Evolutionary conservation across 1,140 invertebrate genomes (phyloP).

Genomic region (Lepeophtheirus salmonis): DNA sequence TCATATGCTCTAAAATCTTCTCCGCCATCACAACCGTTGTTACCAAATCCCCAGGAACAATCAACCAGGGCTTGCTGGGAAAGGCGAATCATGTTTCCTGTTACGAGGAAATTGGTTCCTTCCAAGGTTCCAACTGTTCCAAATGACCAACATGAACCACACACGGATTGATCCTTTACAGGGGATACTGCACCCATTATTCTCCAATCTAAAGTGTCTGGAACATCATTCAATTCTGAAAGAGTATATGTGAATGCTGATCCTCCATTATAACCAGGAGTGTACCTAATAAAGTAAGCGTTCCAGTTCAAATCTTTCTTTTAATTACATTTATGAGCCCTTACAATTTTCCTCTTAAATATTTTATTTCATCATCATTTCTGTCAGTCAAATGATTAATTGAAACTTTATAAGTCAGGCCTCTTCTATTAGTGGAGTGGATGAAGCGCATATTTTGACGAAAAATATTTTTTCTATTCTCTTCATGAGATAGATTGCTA

Average conservation of each 20-base stretch:
- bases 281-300: slow-evolving; percentile 21
- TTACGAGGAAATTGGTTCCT: slow-evolving; percentile 69
- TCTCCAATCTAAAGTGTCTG: slow-evolving; percentile 66
- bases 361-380: slow-evolving; percentile 51
- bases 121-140: slow-evolving; percentile 73
- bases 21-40: slow-evolving; percentile 91
- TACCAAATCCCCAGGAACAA: slow-evolving; percentile 86
- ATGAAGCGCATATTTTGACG: slow-evolving; percentile 69
- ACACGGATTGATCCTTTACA: slow-evolving; percentile 87
- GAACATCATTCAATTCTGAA: slow-evolving; percentile 30
- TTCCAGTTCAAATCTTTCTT: too few relatives aligned
- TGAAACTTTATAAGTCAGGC: slow-evolving; percentile 46
- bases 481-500: slow-evolving; percentile 40
- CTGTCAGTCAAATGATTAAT: slow-evolving; percentile 78
- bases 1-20: slow-evolving; percentile 41
- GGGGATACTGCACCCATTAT: slow-evolving; percentile 78
- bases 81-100: slow-evolving; percentile 53
- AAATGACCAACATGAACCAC: slow-evolving; percentile 92
- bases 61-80: slow-evolving; percentile 82
- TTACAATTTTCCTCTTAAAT: slow-evolving; percentile 47
- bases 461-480: slow-evolving; percentile 53
- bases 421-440: slow-evolving; percentile 52
- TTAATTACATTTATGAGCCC: slow-evolving; percentile 36
- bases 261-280: slow-evolving; percentile 43
- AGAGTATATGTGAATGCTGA: slow-evolving; percentile 50